Percentiles rank a stretch among this genome's conserved stretches.
Evolutionary conservation across 2,113 vertebrate genomes (phyloP).

Genomic region (Oreochromis tanganicae): DNA sequence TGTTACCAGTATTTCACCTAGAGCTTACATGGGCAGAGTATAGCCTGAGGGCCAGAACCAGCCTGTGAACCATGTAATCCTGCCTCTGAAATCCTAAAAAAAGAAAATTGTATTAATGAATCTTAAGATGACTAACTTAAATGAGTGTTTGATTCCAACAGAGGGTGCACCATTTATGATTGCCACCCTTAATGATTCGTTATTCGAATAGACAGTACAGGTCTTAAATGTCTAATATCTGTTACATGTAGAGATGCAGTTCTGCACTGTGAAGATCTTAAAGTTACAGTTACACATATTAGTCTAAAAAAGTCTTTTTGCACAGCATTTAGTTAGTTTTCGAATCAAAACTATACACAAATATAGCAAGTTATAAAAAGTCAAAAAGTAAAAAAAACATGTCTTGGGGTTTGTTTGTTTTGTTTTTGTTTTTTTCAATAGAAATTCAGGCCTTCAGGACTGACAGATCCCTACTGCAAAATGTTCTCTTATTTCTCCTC

Average conservation of each 20-base stretch:
- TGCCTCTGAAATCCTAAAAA: neutral
- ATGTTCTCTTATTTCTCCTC: neutral
- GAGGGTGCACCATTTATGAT: neutral
- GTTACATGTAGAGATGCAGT: neutral
- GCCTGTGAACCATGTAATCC: neutral
- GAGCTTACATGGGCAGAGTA: neutral
- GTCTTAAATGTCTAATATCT: neutral
- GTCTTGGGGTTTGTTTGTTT: neutral
- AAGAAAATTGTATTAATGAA: neutral
- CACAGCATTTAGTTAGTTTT: neutral
- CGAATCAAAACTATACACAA: neutral
- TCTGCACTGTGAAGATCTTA: neutral
- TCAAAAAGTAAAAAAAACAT: neutral
- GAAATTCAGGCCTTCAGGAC: neutral
- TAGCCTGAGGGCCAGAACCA: neutral
- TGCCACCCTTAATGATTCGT: neutral
- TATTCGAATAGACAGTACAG: neutral
- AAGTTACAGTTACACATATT: neutral
- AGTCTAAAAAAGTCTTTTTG: accelerated
- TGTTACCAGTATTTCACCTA: neutral
- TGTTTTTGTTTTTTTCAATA: neutral
- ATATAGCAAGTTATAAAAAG: neutral
- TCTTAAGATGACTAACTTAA: neutral
- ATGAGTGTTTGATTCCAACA: neutral
- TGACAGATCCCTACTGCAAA: neutral